A percentile compares a stretch with the other conserved stretches of the same genome.
phyloP scores from a whole-genome alignment of 2,797 vertebrate species.

The Triplophysa yarkandensis region DNA sequence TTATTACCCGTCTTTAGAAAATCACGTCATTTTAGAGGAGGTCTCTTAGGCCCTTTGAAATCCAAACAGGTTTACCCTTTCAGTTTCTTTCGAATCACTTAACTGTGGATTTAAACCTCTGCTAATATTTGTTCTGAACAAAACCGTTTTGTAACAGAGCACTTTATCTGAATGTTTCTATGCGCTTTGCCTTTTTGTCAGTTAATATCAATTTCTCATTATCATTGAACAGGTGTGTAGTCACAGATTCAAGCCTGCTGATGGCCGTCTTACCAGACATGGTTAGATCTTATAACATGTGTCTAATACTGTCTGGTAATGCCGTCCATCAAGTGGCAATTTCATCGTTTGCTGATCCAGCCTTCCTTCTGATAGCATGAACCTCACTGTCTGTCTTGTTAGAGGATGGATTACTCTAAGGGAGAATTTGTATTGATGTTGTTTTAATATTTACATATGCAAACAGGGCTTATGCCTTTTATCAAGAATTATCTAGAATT shows the following conservation, averaged over 20 bases:
- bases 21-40: conserved; percentile 48
- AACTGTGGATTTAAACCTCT: background rate
- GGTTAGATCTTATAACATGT: conserved; percentile 92
- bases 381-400: conserved; percentile 1
- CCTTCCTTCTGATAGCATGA: background rate
- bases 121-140: conserved; percentile 26
- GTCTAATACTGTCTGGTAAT: conserved; percentile 99
- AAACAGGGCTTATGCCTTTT: conserved; percentile 10
- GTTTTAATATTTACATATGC: conserved; percentile 32
- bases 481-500: background rate
- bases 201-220: conserved; percentile 6
- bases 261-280: conserved; percentile 99
- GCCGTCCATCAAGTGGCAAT: conserved; percentile 88
- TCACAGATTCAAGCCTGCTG: conserved; percentile 73
- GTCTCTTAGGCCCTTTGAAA: conserved; percentile 36
- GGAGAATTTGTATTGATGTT: background rate
- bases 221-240: conserved; percentile 9
- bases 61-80: conserved; percentile 27
- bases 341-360: conserved; percentile 67
- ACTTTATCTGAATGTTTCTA: background rate
- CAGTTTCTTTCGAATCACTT: conserved; percentile 50
- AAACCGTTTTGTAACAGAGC: background rate
- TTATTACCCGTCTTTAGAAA: conserved; percentile 49
- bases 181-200: background rate
- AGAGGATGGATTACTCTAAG: background rate